These are phyloP conservation scores for Nemopilema nomurai DNA, from an alignment of 30 jellyfish, hydroid and myxozoan species.

Conservation along the genomic window DNA sequence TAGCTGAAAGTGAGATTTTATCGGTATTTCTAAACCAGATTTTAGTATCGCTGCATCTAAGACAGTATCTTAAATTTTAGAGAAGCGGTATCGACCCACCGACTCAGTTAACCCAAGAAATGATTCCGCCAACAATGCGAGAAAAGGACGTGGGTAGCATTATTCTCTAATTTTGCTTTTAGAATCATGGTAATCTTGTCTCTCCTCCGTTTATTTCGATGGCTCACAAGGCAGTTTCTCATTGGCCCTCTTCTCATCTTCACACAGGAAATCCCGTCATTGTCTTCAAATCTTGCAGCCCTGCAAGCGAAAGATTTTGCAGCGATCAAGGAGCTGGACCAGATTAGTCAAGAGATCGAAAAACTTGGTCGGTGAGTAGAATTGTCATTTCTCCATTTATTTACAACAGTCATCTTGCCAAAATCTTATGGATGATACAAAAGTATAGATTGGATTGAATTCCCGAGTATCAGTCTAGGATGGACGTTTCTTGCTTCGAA, in stretches of 20 bases:
- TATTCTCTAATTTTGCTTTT: not conserved
- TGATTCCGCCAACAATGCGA: conserved; percentile 89
- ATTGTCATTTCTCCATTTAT: not conserved
- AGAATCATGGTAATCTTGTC: not conserved
- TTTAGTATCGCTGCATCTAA: not conserved
- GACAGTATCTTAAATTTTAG: conserved; percentile 30
- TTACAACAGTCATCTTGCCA: no score
- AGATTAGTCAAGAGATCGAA: conserved; percentile 85
- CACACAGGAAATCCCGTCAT: conserved; percentile 52
- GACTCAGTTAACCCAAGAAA: conserved; percentile 57
- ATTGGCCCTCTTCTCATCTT: not conserved
- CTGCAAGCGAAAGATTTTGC: conserved; percentile 82
- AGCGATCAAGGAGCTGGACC: conserved; percentile 90
- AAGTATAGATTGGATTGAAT: no score
- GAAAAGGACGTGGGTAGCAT: conserved; percentile 56
- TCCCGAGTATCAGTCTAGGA: no score
- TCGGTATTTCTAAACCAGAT: no score
- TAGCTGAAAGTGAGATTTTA: no score
- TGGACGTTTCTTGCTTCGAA: no score
- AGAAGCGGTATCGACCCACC: conserved; percentile 88
- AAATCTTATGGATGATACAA: no score
- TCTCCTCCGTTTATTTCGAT: not conserved
- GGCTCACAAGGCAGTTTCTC: not conserved
- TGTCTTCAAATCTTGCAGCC: conserved; percentile 53
- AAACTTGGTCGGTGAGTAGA: conserved; percentile 66